Conservation (phyloP, 2,797 vertebrate species). For the Anabacerthia variegaticeps region DNA sequence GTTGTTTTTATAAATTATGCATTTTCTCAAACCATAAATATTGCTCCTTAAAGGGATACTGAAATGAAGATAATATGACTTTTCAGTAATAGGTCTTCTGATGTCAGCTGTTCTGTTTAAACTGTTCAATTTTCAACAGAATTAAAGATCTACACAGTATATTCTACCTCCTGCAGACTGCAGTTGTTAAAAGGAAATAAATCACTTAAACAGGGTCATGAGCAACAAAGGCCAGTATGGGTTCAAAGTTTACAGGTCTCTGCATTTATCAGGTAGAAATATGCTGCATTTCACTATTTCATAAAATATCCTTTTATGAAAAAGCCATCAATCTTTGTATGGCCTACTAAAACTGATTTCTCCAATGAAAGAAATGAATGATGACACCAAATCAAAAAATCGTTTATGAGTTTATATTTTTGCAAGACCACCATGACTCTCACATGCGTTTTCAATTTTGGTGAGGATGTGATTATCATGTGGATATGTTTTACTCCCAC, state of each 20-base stretch:
- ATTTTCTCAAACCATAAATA: constrained; percentile 51
- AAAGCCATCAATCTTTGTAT: constrained; percentile 78
- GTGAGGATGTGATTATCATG: constrained; percentile 83
- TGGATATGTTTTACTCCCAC: constrained; percentile 78
- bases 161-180: constrained; percentile 65
- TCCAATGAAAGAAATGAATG: constrained; percentile 81
- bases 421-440: constrained; percentile 84
- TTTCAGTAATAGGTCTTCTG: neutral
- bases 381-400: constrained; percentile 78
- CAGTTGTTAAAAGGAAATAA: constrained; percentile 80
- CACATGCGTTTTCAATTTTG: constrained; percentile 81
- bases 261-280: constrained; percentile 93
- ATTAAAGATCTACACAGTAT: constrained; percentile 57
- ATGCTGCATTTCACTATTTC: constrained; percentile 79
- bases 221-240: constrained; percentile 88
- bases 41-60: constrained; percentile 12
- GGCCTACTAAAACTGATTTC: constrained; percentile 77
- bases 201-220: constrained; percentile 87
- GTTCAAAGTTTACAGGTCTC: constrained; percentile 83
- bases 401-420: constrained; percentile 79
- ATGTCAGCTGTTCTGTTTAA: constrained; percentile 58
- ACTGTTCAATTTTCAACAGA: constrained; percentile 58
- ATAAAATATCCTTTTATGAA: constrained; percentile 81
- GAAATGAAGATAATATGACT: constrained; percentile 35
- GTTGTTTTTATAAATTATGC: neutral